Conservation (phyloP, 2,113 vertebrate genomes). For the Otolemur garnettii region DNA sequence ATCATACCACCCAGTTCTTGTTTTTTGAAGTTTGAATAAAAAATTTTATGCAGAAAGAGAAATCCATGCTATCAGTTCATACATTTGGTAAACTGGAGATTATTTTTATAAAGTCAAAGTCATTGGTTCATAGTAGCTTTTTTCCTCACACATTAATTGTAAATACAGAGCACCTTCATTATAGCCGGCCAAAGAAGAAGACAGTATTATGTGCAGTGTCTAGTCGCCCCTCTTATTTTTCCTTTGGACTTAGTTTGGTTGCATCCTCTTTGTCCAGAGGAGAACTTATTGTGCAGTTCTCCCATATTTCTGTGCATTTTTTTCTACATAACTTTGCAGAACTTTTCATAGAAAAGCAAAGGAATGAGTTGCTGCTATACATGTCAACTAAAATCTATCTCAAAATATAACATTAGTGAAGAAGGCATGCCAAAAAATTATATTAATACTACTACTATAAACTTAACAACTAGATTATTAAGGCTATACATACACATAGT, state of each 20-base stretch:
- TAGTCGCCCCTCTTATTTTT: background rate
- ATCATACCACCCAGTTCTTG: background rate
- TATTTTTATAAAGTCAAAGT: slow-evolving; percentile 1
- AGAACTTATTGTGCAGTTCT: background rate
- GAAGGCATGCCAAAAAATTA: background rate
- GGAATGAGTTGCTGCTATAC: background rate
- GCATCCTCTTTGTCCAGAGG: background rate
- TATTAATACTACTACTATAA: background rate
- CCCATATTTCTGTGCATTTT: background rate
- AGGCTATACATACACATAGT: background rate
- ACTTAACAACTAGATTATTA: slow-evolving; percentile 18
- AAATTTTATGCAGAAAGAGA: slow-evolving; percentile 2
- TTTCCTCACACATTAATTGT: background rate
- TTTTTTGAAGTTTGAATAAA: slow-evolving; percentile 53
- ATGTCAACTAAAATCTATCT: background rate
- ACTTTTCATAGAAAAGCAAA: background rate
- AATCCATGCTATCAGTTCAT: background rate
- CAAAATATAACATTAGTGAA: slow-evolving; percentile 8
- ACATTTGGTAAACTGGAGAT: background rate
- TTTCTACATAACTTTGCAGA: background rate
- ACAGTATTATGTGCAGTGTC: background rate
- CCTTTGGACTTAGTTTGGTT: background rate
- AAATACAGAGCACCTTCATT: slow-evolving; percentile 3
- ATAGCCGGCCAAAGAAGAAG: background rate
- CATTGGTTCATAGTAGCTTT: background rate